Evolutionary conservation across 2,888 invertebrate genomes (phyloP), one percentile per base, ranked within the genome.

Genomic region (Acrocyrtus sp.): DNA sequence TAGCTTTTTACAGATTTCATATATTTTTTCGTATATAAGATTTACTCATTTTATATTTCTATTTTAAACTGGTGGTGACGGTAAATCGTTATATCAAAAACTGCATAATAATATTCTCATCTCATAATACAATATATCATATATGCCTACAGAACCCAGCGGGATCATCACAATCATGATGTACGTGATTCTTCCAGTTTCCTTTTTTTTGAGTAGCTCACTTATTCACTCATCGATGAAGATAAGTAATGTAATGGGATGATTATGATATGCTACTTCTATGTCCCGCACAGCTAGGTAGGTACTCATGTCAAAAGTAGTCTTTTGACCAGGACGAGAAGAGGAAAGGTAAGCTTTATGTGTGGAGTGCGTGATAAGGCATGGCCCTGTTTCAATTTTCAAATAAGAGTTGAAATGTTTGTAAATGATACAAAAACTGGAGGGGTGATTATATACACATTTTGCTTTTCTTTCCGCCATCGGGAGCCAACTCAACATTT

Each of bases 131-230:
- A n/a, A n/a, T n/a, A n/a, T n/a, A n/a, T n/a, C n/a, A n/a, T n/a
- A n/a, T n/a, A n/a, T 43, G 15, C 43, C 17, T 10, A 43, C 3
- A 43, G 19, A 19, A 10, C 12, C 2, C 4, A 22, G 3, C 2
- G n/a, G 50, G 24, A 24, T 15, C 50, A 5, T 50, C n/a, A 6
- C 17, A 4, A 15, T 10, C 17, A 17, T 43, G 43, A 4, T 15
- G 43, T 43, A 17, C 12, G 17, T 43, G 48, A 48, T 48, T 17
- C 29, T 34, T 34, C 12, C 34, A 19, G 53, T 57, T 43, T 43
- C 22, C 5, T 57, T 45, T 17, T 51, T 29, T 54, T 53, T 53
- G 62, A 62, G 62, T 62, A 53, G 62, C 62, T 62, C 62, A 48
- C 21, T 48, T 48, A 62, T 53, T 62, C 62, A 53, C 51, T 53